A percentile compares a stretch with the other conserved stretches of the same genome.
phyloP scores from a whole-genome alignment of 2,797 vertebrate genomes.

The Leptatherina wallacei region DNA sequence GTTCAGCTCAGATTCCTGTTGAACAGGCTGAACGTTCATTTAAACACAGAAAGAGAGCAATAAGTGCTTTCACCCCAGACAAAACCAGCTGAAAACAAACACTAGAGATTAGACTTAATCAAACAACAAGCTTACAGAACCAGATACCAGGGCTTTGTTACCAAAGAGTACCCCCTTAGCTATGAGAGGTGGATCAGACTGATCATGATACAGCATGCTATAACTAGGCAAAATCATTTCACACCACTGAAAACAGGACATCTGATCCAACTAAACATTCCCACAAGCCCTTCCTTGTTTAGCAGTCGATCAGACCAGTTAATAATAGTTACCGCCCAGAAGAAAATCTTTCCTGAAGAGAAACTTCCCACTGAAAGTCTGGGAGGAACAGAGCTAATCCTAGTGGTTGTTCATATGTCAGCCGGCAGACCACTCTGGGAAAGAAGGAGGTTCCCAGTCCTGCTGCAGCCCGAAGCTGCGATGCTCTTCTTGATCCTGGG shows the following conservation, averaged over 20 bases:
- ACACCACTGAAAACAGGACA: constrained; percentile 59
- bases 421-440: constrained; percentile 65
- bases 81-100: constrained; percentile 75
- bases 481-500: constrained; percentile 68
- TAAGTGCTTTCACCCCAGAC: constrained; percentile 59
- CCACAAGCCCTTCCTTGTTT: constrained; percentile 73
- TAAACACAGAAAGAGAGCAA: constrained; percentile 52
- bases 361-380: constrained; percentile 80
- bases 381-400: constrained; percentile 65
- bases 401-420: constrained; percentile 67
- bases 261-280: constrained; percentile 70
- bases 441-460: constrained; percentile 69
- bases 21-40: constrained; percentile 66
- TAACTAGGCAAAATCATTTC: constrained; percentile 57
- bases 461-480: constrained; percentile 49
- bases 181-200: constrained; percentile 59
- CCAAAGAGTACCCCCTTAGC: constrained; percentile 44
- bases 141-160: constrained; percentile 73
- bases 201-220: constrained; percentile 71
- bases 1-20: constrained; percentile 67
- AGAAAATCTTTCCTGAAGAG: constrained; percentile 69
- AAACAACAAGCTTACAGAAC: constrained; percentile 72
- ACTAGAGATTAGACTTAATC: constrained; percentile 72
- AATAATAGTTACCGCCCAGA: constrained; percentile 76
- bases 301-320: constrained; percentile 64